These are phyloP conservation scores for Metopolophium dirhodum DNA, from an alignment of 1,140 invertebrate genomes.

Conservation along the genomic window DNA sequence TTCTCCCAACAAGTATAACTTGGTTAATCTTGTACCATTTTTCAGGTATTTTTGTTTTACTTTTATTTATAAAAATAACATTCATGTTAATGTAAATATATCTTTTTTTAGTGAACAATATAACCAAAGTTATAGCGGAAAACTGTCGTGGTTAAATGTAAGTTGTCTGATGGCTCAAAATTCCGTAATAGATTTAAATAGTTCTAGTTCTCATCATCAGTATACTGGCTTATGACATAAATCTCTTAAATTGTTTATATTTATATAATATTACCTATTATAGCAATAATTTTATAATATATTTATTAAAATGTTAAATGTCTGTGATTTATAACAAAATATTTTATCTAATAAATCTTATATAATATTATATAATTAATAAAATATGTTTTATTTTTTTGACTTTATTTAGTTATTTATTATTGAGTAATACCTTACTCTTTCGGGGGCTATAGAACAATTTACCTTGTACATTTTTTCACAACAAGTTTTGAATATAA, in stretches of 20 bases:
- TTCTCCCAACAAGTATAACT: conserved; percentile 59
- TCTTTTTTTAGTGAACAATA: conserved; percentile 47
- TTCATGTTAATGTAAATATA: neutral
- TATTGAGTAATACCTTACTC: too few species aligned
- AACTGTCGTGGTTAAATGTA: conserved; percentile 45
- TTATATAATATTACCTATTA: conserved; percentile 36
- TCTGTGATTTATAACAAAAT: conserved; percentile 53
- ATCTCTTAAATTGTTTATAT: conserved; percentile 29
- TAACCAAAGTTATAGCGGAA: conserved; percentile 49
- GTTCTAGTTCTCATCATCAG: conserved; percentile 39
- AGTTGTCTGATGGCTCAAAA: conserved; percentile 45
- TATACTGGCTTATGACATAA: conserved; percentile 55
- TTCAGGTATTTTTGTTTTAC: conserved; percentile 59
- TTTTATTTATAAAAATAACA: neutral
- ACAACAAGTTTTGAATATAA: too few species aligned
- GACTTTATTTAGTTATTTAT: neutral
- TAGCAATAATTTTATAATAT: conserved; percentile 24
- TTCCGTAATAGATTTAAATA: conserved; percentile 49
- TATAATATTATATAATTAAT: neutral
- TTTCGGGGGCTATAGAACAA: too few species aligned
- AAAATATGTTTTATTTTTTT: neutral
- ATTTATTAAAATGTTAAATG: conserved; percentile 37
- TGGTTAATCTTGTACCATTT: conserved; percentile 60
- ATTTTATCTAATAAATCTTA: conserved; percentile 38
- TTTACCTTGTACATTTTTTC: too few species aligned